Percentiles rank a stretch among this genome's conserved stretches.
These are phyloP conservation scores for Anastatus disparis DNA, from an alignment of 1,140 invertebrate genomes.

Conservation along the genomic window DNA sequence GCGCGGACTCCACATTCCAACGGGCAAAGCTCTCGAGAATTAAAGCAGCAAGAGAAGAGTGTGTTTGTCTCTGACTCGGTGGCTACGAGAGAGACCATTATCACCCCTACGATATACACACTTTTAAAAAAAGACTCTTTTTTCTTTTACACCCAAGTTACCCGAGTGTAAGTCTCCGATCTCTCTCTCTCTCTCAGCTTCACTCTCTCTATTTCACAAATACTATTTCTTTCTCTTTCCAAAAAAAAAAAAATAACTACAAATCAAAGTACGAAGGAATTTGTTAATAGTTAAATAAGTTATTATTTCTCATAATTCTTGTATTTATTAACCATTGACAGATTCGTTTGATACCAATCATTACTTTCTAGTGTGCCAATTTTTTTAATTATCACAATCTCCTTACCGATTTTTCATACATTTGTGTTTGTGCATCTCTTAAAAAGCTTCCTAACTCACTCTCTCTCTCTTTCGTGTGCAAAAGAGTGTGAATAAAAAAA, in stretches of 20 bases:
- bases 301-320: too few relatives aligned
- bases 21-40: conserved; percentile 52
- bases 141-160: conserved; percentile 35
- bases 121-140: conserved; percentile 34
- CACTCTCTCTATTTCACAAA: conserved; percentile 11
- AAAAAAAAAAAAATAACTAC: too few relatives aligned
- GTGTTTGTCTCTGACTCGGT: conserved; percentile 13
- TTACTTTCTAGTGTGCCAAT: background rate
- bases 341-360: background rate
- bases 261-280: too few relatives aligned
- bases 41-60: conserved; percentile 18
- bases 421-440: background rate
- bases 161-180: conserved; percentile 51
- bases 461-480: background rate
- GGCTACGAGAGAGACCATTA: conserved; percentile 18
- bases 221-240: background rate
- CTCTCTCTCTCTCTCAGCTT: conserved; percentile 12
- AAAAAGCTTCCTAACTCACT: background rate
- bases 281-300: too few relatives aligned
- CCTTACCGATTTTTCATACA: background rate
- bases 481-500: background rate
- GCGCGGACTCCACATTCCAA: conserved; percentile 71
- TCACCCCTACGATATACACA: conserved; percentile 14
- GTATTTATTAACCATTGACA: background rate
- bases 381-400: background rate